Conservation (phyloP, 1,140 invertebrate species). For the Ooceraea biroi region DNA sequence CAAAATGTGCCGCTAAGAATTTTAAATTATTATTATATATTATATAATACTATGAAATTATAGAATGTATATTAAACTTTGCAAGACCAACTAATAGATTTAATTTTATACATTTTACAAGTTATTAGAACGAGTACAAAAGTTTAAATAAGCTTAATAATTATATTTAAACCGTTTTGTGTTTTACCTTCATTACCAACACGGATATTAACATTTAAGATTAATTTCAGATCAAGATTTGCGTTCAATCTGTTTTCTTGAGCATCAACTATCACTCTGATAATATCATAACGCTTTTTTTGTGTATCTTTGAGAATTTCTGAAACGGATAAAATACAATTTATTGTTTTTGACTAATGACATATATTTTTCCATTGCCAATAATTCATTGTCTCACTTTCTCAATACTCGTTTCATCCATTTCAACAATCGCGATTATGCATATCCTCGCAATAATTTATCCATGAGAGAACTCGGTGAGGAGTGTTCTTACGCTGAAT, state of each 20-base stretch:
- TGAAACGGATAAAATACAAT: background rate
- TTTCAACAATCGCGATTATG: too few relatives aligned
- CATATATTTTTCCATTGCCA: background rate
- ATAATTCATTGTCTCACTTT: conserved; percentile 2
- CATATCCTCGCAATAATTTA: too few relatives aligned
- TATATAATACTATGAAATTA: too few relatives aligned
- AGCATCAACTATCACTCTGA: background rate
- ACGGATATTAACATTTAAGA: background rate
- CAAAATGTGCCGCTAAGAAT: background rate
- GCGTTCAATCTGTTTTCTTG: background rate
- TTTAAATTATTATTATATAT: too few relatives aligned
- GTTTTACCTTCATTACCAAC: background rate
- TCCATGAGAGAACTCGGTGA: background rate
- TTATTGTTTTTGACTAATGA: background rate
- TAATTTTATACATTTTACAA: too few relatives aligned
- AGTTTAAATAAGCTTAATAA: too few relatives aligned
- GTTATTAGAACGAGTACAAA: too few relatives aligned
- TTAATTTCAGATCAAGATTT: background rate
- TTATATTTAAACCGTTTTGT: background rate
- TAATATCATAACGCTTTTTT: background rate
- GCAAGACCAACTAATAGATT: too few relatives aligned
- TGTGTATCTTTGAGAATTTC: background rate
- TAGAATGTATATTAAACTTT: too few relatives aligned
- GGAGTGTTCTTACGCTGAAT: too few relatives aligned
- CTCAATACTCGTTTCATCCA: too few relatives aligned